Evolutionary conservation across 35 echinoderm and acorn worm species (phyloP), one percentile per base, ranked within the genome.

Genomic region (Apostichopus japonicus): DNA sequence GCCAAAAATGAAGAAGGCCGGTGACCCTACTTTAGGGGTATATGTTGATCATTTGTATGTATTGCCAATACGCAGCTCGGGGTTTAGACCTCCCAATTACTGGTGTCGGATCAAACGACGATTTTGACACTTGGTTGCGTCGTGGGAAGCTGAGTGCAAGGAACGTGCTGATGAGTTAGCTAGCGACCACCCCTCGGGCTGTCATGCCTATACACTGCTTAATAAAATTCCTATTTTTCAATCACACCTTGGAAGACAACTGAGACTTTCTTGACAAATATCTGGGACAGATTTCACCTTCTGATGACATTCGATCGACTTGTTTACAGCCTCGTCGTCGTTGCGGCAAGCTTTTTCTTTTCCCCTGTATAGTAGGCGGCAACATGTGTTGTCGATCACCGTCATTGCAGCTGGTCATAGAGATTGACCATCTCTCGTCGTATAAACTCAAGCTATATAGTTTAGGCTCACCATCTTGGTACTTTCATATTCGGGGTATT

Each of bases 191-290:
- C 81, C 81, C 81, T 84, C 81, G 55, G 81, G 81, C 81, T 84
- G 81, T 84, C 81, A 84, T 55, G 57, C 81, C 81, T 57, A 44
- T 44, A 84, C 81, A 58, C 81, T 58, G 81, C 81, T 84, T 84
- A 84, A 84, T 84, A 84, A 84, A 84, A 84, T 84, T 84, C 81
- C 81, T 84, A 84, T 84, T 84, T 84, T 84, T 84, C 81, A 84
- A 84, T 84, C 81, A 84, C 81, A 84, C 81, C 81, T 84, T 58
- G 6, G 81, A 84, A 84, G 81, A 84, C 81, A 84, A 84, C 81
- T 84, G 81, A 84, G 81, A 84, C 81, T 84, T 84, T 84, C 81
- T 84, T 84, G 81, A 84, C 81, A 84, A 84, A 84, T 84, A 84
- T 84, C 81, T 84, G 81, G 81, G 81, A 84, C 81, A 84, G 81